Base-by-base conservation (phyloP, 2,888 invertebrate species). In the Synergus japonicus region DNA sequence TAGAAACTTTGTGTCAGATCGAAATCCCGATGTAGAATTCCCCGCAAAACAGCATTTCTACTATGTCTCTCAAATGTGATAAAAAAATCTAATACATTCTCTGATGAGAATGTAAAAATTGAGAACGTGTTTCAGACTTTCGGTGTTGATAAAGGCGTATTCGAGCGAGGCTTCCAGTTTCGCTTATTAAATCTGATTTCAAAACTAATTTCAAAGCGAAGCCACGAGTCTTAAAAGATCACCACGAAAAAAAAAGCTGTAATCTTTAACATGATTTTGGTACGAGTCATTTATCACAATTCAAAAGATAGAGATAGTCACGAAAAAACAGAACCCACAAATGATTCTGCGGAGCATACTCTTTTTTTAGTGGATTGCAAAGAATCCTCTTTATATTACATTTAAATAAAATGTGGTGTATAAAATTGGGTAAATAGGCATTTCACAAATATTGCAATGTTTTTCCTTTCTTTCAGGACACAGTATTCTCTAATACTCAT, bases 261-360 rank as follows among this genome's bases (percentile, higher is more conserved):
- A 37, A 15, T 12, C 3, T 8, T 12, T 46, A 22, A 44, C 67
- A 67, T 64, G 37, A 66, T 15, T 69, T 73, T 54, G 10, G 41
- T 66, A 43, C 44, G n/a, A 43, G 18, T 43, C 29, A 4, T 54
- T 73, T 54, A 73, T 73, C 73, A 73, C 54, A 73, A 37, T 73
- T 54, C 37, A 73, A 73, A 73, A 73, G 22, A 73, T 54, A 54
- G 37, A 69, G 49, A 73, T 73, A 73, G 4, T 49, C 29, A 46
- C 49, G 29, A 54, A 54, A 49, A 49, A 73, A 15, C 10, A 43
- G 37, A 54, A 41, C n/a, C 9, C 4, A 66, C 15, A 41, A 54
- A 29, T 73, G n/a, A 73, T 73, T 49, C 29, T 41, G 54, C 37
- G 73, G 49, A 73, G 37, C 22, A 73, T 41, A 41, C n/a, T 10